Percentiles rank a stretch among this genome's conserved stretches.
These are phyloP conservation scores for Mizuhopecten yessoensis DNA, from an alignment of 1,140 invertebrate genomes.

Conservation along the genomic window DNA sequence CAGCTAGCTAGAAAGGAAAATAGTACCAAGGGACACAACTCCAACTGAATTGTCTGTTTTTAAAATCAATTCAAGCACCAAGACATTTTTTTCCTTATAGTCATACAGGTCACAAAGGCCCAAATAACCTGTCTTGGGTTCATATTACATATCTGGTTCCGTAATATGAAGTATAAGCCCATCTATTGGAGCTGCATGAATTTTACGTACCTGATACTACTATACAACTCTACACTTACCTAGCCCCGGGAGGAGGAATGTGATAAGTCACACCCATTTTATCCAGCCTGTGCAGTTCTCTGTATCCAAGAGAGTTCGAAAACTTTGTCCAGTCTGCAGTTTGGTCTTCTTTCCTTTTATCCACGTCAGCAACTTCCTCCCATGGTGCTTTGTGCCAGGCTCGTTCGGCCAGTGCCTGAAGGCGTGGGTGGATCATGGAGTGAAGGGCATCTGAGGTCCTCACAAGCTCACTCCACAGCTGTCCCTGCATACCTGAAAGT, in stretches of 20 bases:
- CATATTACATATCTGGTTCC: no score
- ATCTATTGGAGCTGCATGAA: no score
- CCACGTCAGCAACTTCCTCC: constrained; percentile 66
- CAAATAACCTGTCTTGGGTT: no score
- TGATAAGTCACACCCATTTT: constrained; percentile 69
- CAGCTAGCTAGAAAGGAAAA: no score
- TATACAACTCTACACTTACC: no score
- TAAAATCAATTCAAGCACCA: no score
- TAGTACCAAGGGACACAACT: constrained; percentile 43
- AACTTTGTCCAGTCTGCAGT: constrained; percentile 73
- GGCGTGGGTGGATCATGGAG: constrained; percentile 76
- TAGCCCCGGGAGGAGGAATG: constrained; percentile 75
- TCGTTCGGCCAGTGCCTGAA: constrained; percentile 77
- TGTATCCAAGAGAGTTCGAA: constrained; percentile 72
- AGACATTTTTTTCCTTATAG: no score
- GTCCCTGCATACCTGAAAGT: constrained; percentile 73
- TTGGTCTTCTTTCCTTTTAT: constrained; percentile 48
- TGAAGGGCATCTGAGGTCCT: constrained; percentile 71
- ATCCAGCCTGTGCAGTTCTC: constrained; percentile 75
- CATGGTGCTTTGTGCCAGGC: constrained; percentile 78
- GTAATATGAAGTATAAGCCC: no score
- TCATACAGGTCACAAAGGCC: no score
- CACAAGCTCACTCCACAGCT: constrained; percentile 76
- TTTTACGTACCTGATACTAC: no score
- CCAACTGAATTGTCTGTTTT: no score